Evolutionary conservation across 2,888 invertebrate genomes (phyloP).

Genomic region (Pocota personata): DNA sequence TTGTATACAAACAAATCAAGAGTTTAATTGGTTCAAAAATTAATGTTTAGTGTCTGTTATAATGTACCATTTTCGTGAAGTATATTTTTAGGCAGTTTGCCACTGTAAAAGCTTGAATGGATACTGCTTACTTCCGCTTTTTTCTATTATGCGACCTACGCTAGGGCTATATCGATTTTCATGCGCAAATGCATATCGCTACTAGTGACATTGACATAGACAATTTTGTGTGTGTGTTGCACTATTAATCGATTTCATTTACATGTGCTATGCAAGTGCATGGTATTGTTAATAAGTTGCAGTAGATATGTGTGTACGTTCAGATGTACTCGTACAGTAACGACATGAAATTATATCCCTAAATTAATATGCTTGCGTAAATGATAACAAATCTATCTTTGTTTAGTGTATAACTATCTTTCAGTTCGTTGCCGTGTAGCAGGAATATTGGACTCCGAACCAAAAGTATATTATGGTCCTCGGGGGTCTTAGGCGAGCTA

Average conservation of each 20-base stretch:
- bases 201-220: slow-evolving; percentile 26
- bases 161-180: slow-evolving; percentile 24
- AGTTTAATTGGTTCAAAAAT: not conserved
- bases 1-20: slow-evolving; percentile 11
- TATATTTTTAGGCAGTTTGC: slow-evolving; percentile 31
- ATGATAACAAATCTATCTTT: too few relatives aligned
- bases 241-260: not conserved
- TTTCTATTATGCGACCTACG: not conserved
- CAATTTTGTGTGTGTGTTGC: not conserved
- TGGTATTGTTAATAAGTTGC: not conserved
- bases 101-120: not conserved
- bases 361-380: too few relatives aligned
- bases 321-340: too few relatives aligned
- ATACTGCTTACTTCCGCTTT: not conserved
- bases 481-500: too few relatives aligned
- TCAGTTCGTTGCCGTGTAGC: too few relatives aligned
- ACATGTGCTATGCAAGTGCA: not conserved
- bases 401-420: too few relatives aligned
- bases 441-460: too few relatives aligned
- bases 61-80: not conserved
- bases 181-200: not conserved
- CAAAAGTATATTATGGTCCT: too few relatives aligned
- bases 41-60: not conserved
- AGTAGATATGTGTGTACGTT: not conserved
- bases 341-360: too few relatives aligned